phyloP scores from a whole-genome alignment of 2,888 invertebrate genomes.

The Polydrusus pterygomalis region DNA sequence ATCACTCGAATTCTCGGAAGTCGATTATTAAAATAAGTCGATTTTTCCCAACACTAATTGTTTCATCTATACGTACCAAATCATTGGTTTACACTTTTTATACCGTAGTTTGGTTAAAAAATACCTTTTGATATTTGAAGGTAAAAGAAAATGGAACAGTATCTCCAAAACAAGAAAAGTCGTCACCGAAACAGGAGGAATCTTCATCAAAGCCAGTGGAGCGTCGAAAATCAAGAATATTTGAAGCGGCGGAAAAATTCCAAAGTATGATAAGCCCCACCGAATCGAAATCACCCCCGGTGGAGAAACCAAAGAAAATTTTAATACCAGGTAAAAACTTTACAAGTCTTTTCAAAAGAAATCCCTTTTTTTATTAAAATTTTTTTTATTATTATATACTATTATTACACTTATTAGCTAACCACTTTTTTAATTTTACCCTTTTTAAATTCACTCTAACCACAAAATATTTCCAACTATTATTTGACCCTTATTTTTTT shows the following conservation, averaged over 20 bases:
- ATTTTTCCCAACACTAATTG: too few species aligned
- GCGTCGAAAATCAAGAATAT: slow-evolving; percentile 79
- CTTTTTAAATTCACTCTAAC: slow-evolving; percentile 6
- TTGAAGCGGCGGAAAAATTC: slow-evolving; percentile 82
- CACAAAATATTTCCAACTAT: not conserved
- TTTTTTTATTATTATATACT: not conserved
- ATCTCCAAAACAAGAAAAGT: slow-evolving; percentile 59
- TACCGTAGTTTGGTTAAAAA: too few species aligned
- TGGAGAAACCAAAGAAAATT: slow-evolving; percentile 82
- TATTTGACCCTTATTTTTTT: slow-evolving; percentile 42
- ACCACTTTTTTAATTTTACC: not conserved
- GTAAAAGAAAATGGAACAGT: slow-evolving; percentile 55
- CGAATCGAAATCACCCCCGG: slow-evolving; percentile 64
- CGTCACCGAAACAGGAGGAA: slow-evolving; percentile 59
- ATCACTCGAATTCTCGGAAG: too few species aligned
- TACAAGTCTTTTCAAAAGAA: not conserved
- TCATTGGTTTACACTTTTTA: too few species aligned
- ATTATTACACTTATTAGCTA: slow-evolving; percentile 17
- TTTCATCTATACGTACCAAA: too few species aligned
- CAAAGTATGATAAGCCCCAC: slow-evolving; percentile 74
- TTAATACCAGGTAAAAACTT: slow-evolving; percentile 50
- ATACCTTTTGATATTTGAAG: not conserved
- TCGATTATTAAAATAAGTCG: too few species aligned
- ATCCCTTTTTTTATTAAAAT: not conserved
- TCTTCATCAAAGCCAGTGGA: slow-evolving; percentile 73